Conservation (phyloP, 2,888 invertebrate genomes). For the Blomia tropicalis region DNA sequence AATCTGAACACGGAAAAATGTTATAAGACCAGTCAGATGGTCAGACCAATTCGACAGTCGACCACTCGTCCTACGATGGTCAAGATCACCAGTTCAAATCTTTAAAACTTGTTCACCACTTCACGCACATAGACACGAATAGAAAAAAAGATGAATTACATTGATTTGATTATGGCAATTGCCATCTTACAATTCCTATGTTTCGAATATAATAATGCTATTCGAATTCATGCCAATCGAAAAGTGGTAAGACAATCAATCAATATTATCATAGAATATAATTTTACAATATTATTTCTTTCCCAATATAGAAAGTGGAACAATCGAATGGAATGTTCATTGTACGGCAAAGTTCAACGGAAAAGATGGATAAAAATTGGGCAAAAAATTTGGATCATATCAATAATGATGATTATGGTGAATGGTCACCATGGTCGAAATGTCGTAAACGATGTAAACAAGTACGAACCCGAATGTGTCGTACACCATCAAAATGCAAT, state of each 20-base stretch:
- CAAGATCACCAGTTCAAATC: neutral
- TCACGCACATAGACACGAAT: no score
- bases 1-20: neutral
- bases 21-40: neutral
- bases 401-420: constrained; percentile 24
- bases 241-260: no score
- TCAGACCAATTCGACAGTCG: neutral
- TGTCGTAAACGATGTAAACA: constrained; percentile 35
- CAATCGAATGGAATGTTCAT: constrained; percentile 19
- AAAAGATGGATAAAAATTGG: neutral
- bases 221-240: no score
- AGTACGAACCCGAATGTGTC: constrained; percentile 33
- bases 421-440: constrained; percentile 34
- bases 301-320: constrained; percentile 6
- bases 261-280: no score
- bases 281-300: no score
- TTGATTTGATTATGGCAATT: no score
- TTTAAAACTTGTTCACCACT: no score
- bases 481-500: constrained; percentile 31
- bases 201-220: no score
- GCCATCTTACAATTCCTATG: no score
- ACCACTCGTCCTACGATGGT: neutral
- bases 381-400: neutral
- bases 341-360: constrained; percentile 13
- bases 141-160: no score